Conservation (phyloP, 1,140 invertebrate genomes). For the Armadillidium nasatum region DNA sequence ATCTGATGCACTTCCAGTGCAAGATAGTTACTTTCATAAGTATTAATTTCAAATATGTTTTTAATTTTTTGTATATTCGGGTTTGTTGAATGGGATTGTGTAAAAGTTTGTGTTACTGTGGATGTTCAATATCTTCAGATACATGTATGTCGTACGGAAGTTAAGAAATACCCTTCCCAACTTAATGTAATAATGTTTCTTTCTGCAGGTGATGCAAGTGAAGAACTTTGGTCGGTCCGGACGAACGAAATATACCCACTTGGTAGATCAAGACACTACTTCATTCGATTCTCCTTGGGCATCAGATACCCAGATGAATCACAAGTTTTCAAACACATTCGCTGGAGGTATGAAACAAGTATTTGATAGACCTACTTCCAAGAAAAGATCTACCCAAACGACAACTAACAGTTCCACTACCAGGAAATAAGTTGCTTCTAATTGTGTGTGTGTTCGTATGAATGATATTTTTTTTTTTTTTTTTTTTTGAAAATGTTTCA, state of each 20-base stretch:
- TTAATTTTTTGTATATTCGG: too few relatives aligned
- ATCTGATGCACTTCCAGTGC: too few relatives aligned
- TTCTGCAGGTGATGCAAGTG: conserved; percentile 57
- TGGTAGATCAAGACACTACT: conserved; percentile 98
- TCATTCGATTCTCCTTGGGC: conserved; percentile 96
- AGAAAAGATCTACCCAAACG: not conserved
- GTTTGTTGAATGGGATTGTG: too few relatives aligned
- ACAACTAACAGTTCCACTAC: not conserved
- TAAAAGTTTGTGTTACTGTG: too few relatives aligned
- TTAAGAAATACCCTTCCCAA: too few relatives aligned
- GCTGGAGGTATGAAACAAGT: conserved; percentile 91
- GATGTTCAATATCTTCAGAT: too few relatives aligned
- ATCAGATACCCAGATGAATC: conserved; percentile 76
- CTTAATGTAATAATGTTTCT: conserved; percentile 8
- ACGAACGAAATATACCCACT: conserved; percentile 97
- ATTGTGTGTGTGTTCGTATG: not conserved
- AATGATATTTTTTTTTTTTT: too few relatives aligned
- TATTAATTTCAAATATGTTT: too few relatives aligned
- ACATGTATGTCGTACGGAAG: too few relatives aligned
- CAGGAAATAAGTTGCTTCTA: not conserved
- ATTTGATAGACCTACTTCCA: not conserved
- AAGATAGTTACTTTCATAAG: too few relatives aligned
- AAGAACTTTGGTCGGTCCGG: conserved; percentile 99
- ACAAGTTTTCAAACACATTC: conserved; percentile 82
- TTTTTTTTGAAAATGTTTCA: too few relatives aligned